Percentiles rank a stretch among this genome's conserved stretches.
Conservation (phyloP, 2,888 invertebrate species). For the Latrodectus elegans region DNA sequence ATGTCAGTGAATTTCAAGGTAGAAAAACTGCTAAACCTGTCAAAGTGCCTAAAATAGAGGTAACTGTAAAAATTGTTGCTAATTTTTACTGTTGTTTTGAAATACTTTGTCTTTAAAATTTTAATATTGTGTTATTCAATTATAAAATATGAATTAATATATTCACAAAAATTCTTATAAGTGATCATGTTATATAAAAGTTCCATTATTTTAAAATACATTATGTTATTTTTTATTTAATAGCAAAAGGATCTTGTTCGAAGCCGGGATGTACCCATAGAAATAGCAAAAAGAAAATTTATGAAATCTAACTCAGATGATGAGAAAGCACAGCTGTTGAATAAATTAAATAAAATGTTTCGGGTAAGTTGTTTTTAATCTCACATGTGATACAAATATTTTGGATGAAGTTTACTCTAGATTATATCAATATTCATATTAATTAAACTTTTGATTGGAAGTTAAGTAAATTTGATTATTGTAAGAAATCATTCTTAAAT, state of each 20-base stretch:
- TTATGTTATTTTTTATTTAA: not conserved
- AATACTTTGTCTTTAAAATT: not conserved
- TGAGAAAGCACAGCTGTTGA: slow-evolving; percentile 23
- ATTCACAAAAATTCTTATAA: no score
- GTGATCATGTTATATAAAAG: no score
- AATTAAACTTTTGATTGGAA: no score
- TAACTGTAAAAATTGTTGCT: slow-evolving; percentile 23
- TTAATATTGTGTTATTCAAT: no score
- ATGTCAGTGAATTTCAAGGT: slow-evolving; percentile 70
- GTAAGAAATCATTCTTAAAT: no score
- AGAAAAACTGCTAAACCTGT: slow-evolving; percentile 26
- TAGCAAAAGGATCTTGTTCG: slow-evolving; percentile 15
- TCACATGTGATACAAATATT: not conserved
- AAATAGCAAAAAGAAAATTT: slow-evolving; percentile 34
- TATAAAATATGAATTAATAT: no score
- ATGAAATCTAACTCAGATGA: slow-evolving; percentile 18
- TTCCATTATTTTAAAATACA: no score
- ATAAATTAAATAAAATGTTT: slow-evolving; percentile 27
- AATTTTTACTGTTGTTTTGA: not conserved
- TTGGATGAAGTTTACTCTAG: not conserved
- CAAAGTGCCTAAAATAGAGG: slow-evolving; percentile 39
- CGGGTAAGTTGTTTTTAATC: slow-evolving; percentile 18
- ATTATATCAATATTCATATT: not conserved
- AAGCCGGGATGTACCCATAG: slow-evolving; percentile 39
- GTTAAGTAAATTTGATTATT: no score